Evolutionary conservation across 2,888 invertebrate genomes (phyloP), one percentile per base, ranked within the genome.

Genomic region (Andrena praecox): DNA sequence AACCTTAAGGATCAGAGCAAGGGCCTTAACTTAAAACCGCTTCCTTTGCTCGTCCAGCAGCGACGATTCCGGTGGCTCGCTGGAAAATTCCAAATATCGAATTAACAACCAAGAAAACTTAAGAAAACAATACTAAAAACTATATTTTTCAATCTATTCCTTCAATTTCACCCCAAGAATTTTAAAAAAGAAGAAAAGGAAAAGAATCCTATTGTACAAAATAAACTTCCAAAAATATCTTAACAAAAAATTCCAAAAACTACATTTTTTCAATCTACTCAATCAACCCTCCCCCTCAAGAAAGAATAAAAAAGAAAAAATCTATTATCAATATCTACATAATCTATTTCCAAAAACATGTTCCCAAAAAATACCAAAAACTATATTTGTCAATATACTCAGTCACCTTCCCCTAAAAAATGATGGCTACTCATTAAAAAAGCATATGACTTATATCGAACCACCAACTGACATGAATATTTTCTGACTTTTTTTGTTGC

Each of bases 31-130:
- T 27, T 67, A 75, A 68, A 75, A 75, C n/a, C 33, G 68, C 60
- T 35, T 67, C 50, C 42, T 54, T n/a, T n/a, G 42, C 0, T 33
- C 4, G 24, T 50, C 6, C 35, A 71, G n/a, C 2, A 70, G 27
- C 10, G 50, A 24, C 16, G 35, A 24, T 52, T 70, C 63, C 10
- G 70, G 71, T 50, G 70, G 77, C 24, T 71, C 77, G n/a, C 77
- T 77, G 64, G 8, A 77, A 76, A 33, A 42, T 12, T n/a, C 2
- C 4, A 48, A 70, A 59, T 7, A 20, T 2, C n/a, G 3, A 24
- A 33, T 54, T 12, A 67, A 20, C 2, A 20, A 52, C n/a, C 52
- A 52, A 20, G 20, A 8, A 6, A 52, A 20, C 8, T 8, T 52
- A 20, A 20, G 52, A 52, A 52, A 52, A 20, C 8, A 8, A 20